Conservation (phyloP, 1,140 invertebrate genomes). For the Drosophila bocqueti region DNA sequence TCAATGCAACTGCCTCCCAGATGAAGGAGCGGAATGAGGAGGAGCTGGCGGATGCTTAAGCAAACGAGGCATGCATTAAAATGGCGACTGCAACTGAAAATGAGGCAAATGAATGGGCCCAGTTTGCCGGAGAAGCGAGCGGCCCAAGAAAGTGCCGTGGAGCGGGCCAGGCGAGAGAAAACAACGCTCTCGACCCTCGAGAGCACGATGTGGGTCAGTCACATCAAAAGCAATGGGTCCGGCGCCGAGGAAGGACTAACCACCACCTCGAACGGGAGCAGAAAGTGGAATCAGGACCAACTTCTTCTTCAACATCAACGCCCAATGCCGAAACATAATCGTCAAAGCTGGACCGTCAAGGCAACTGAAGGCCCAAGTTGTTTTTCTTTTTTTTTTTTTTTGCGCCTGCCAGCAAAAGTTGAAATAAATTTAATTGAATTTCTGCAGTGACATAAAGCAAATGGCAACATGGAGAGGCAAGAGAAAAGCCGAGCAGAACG, state of each 20-base stretch:
- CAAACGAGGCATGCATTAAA: constrained; percentile 65
- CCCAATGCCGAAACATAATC: constrained; percentile 61
- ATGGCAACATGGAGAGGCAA: constrained; percentile 25
- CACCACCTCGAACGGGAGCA: constrained; percentile 7
- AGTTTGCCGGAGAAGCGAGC: constrained; percentile 28
- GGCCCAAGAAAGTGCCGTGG: constrained; percentile 26
- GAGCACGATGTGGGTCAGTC: constrained; percentile 69
- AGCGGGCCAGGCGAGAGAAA: constrained; percentile 11
- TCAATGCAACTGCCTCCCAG: constrained; percentile 42
- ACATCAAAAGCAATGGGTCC: constrained; percentile 64
- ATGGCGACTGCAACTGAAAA: constrained; percentile 68
- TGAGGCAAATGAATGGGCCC: constrained; percentile 66
- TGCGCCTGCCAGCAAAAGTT: constrained; percentile 64
- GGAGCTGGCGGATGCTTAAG: constrained; percentile 37
- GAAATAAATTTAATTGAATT: constrained; percentile 81
- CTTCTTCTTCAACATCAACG: constrained; percentile 57
- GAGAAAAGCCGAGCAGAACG: constrained; percentile 11
- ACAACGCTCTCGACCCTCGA: constrained; percentile 41
- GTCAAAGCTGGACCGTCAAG: constrained; percentile 58
- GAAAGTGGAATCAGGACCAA: constrained; percentile 31
- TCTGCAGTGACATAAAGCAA: constrained; percentile 64
- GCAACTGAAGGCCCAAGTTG: constrained; percentile 30
- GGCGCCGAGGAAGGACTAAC: constrained; percentile 18
- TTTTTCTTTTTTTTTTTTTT: constrained; percentile 13
- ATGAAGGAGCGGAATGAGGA: neutral